Conservation (phyloP, 2,797 vertebrate genomes). For the Xiphorhynchus erythropygius region DNA sequence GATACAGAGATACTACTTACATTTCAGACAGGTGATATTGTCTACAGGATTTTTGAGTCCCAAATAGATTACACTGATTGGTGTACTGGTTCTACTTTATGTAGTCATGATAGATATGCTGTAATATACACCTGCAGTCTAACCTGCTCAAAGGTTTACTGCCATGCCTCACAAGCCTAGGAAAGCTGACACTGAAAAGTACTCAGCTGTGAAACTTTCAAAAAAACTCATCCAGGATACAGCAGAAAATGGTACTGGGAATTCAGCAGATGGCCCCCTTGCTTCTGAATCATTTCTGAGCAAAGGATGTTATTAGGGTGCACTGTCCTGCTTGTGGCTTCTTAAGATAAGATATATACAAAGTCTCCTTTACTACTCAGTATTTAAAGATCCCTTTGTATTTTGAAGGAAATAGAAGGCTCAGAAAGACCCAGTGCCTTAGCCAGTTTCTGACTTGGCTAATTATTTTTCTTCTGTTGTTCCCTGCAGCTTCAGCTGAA, state of each 20-base stretch:
- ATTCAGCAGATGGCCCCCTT: constrained; percentile 69
- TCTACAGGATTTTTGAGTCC: neutral
- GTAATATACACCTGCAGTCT: neutral
- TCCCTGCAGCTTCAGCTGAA: constrained; percentile 42
- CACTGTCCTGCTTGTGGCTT: constrained; percentile 23
- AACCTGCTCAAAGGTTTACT: neutral
- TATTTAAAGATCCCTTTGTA: constrained; percentile 34
- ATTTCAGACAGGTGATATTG: neutral
- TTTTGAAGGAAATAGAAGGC: constrained; percentile 13
- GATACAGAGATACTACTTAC: neutral
- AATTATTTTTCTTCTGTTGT: constrained; percentile 39
- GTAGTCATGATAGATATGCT: neutral
- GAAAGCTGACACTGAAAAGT: neutral
- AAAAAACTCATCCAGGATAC: neutral
- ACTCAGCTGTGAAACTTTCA: neutral
- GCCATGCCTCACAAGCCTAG: neutral
- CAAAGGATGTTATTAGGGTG: constrained; percentile 24
- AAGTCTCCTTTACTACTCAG: neutral
- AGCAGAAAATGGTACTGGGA: constrained; percentile 25
- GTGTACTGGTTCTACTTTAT: neutral
- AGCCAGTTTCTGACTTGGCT: constrained; percentile 16
- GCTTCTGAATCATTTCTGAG: constrained; percentile 50
- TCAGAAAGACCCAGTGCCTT: neutral
- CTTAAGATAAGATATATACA: constrained; percentile 49
- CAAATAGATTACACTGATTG: neutral